phyloP scores from a whole-genome alignment of 2,113 vertebrate genomes.

The Corythaeola cristata region DNA sequence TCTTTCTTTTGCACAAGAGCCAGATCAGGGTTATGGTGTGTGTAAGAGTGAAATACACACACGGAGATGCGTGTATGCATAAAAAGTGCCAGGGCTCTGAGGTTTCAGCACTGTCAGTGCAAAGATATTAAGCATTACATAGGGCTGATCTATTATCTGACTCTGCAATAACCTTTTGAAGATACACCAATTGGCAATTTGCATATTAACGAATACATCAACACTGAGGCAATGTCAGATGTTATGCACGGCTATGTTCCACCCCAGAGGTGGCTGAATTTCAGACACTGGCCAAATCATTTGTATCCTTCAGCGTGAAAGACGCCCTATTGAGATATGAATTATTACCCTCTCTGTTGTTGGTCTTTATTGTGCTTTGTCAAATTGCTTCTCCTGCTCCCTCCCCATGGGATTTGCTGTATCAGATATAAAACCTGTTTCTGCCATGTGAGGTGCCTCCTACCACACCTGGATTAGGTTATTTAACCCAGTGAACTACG shows the following conservation, averaged over 20 bases:
- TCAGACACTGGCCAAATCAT: background rate
- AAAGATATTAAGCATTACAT: background rate
- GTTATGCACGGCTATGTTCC: background rate
- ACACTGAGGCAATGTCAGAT: background rate
- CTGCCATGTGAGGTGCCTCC: background rate
- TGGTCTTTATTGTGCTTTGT: background rate
- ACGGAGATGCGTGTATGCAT: background rate
- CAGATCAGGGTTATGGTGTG: background rate
- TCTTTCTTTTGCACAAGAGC: background rate
- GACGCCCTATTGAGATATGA: background rate
- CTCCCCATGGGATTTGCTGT: background rate
- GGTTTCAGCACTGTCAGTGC: background rate
- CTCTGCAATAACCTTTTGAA: conserved; percentile 7
- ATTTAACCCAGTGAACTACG: background rate
- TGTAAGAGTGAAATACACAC: background rate
- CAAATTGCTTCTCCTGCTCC: background rate
- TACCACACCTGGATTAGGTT: background rate
- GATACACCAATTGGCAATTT: conserved; percentile 16
- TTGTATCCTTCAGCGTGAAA: background rate
- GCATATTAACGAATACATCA: conserved; percentile 31
- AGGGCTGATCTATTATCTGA: background rate
- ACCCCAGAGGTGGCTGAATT: background rate
- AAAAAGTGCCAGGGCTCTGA: background rate
- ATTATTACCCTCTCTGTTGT: background rate
- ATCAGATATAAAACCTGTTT: background rate